Evolutionary conservation across 2,888 invertebrate genomes (phyloP).

Genomic region (Neoaliturus tenellus): DNA sequence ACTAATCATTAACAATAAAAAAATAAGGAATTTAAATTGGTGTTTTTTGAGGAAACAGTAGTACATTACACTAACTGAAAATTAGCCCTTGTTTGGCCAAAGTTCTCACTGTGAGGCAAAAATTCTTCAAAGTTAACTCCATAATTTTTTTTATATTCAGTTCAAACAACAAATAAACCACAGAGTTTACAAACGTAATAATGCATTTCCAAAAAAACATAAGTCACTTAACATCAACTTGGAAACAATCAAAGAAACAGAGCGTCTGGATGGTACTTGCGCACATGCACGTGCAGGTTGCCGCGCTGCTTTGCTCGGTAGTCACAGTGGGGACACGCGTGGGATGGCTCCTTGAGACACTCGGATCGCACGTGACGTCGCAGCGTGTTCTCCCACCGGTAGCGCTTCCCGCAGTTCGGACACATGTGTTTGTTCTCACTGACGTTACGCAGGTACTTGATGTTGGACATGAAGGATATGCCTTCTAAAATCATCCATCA

Average conservation of each 20-base stretch:
- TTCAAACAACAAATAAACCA: too few species aligned
- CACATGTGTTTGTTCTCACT: slow-evolving; percentile 50
- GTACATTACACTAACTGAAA: too few species aligned
- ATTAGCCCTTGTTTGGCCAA: too few species aligned
- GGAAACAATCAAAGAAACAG: neutral
- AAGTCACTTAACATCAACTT: too few species aligned
- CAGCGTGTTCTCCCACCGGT: slow-evolving; percentile 58
- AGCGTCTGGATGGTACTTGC: slow-evolving; percentile 73
- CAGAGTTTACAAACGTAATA: too few species aligned
- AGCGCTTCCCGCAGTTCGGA: slow-evolving; percentile 56
- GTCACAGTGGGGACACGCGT: slow-evolving; percentile 87
- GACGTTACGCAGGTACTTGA: slow-evolving; percentile 32
- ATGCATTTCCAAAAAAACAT: too few species aligned
- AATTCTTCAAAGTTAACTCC: too few species aligned
- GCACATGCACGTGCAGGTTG: slow-evolving; percentile 81
- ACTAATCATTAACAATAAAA: too few species aligned
- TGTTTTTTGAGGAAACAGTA: too few species aligned
- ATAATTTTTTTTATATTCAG: too few species aligned
- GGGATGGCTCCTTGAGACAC: slow-evolving; percentile 81
- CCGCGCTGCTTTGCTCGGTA: slow-evolving; percentile 89
- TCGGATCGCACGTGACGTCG: slow-evolving; percentile 58
- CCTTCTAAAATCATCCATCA: neutral
- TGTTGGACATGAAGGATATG: neutral
- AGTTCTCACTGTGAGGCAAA: too few species aligned
- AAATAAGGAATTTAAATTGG: too few species aligned